Evolutionary conservation across 2,113 vertebrate genomes (phyloP), one percentile per base, ranked within the genome.

Genomic region (Origma solitaria): DNA sequence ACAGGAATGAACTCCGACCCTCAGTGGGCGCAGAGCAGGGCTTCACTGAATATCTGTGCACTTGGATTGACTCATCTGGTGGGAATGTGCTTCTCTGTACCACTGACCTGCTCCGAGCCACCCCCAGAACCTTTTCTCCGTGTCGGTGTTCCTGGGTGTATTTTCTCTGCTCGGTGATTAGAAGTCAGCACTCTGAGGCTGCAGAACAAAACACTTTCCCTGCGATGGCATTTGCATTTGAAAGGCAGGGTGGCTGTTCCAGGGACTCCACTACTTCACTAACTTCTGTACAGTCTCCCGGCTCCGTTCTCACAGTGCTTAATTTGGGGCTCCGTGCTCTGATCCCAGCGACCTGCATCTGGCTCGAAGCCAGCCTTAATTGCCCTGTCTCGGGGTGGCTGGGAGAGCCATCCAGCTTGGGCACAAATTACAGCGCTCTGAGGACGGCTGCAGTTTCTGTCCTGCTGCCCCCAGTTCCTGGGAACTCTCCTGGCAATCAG

Each of bases 401-500:
- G 3, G 13, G 79, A 81, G 72, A 94, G 53, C 78, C n/a, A 20
- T 79, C 77, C 33, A 82, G 70, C 66, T 91, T 85, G 3, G 1
- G 89, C 65, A 68, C 77, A 84, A 94, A 86, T 90, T 85, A 76
- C 64, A 37, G 82, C 25, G 54, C 68, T 94, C 11, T 0, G 76
- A 82, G 92, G 80, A 83, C 1, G 12, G 68, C 82, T 78, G 79
- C 72, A 70, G 83, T 97, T 93, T 91, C 85, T 96, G 92, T 83
- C 85, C 88, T 30, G 51, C 94, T 96, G 94, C 66, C 95, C 88
- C 40, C 37, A 1, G 91, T 89, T 95, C 95, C 91, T 68, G 91
- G 94, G 96, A 95, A 45, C 78, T 90, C 92, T 93, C 79, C 85
- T 96, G 95, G 92, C 93, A 94, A 80, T 73, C 90, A 86, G 81